phyloP scores from a whole-genome alignment of 2,113 vertebrate genomes.

The Daphoenositta chrysoptera region DNA sequence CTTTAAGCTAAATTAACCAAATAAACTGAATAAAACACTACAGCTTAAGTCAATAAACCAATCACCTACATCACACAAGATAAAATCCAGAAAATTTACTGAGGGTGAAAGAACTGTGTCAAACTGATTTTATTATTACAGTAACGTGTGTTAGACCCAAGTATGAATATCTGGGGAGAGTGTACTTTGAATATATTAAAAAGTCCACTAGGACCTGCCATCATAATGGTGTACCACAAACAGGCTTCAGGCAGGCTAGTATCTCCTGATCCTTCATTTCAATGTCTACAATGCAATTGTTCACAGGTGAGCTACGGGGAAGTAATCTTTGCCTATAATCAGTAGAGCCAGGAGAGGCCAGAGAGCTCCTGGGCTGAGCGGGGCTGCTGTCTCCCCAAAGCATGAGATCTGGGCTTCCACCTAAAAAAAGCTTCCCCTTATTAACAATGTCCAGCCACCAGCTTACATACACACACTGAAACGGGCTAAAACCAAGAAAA shows the following conservation, averaged over 20 bases:
- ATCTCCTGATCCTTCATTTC: neutral
- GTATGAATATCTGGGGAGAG: neutral
- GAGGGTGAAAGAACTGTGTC: neutral
- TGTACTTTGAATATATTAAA: neutral
- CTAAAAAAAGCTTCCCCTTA: neutral
- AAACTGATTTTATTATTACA: neutral
- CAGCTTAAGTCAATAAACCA: neutral
- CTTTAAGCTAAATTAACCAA: neutral
- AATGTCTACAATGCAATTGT: neutral
- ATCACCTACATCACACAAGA: neutral
- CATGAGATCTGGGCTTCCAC: neutral
- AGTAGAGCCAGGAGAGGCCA: neutral
- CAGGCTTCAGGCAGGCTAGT: neutral
- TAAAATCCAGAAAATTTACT: neutral
- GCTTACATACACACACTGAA: accelerated
- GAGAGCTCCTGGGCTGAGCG: accelerated
- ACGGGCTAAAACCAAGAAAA: neutral
- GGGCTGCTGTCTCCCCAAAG: neutral
- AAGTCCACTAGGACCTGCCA: neutral
- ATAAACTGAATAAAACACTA: neutral
- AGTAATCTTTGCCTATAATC: neutral
- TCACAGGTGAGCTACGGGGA: accelerated
- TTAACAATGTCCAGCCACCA: neutral
- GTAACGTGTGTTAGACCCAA: neutral
- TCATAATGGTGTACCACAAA: neutral